Percentiles rank a stretch among this genome's conserved stretches.
These are phyloP conservation scores for Stratiomys singularior DNA, from an alignment of 2,888 invertebrate genomes.

Conservation along the genomic window DNA sequence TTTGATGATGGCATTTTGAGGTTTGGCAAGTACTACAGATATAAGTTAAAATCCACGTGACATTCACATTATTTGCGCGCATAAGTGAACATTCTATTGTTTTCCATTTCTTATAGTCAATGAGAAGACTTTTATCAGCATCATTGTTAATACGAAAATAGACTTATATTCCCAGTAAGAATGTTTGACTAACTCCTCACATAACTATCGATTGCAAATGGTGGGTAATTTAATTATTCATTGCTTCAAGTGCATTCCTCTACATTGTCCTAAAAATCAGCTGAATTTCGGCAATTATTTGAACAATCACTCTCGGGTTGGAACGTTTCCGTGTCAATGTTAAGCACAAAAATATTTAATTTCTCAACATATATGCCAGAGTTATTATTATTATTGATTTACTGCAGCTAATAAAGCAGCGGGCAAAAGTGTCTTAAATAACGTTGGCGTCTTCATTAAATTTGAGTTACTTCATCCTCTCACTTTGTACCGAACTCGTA, in stretches of 20 bases:
- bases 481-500: not conserved
- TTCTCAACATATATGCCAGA: not conserved
- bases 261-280: not conserved
- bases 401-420: not conserved
- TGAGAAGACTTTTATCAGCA: too few relatives aligned
- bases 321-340: constrained; percentile 18
- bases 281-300: not conserved
- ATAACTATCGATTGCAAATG: too few relatives aligned
- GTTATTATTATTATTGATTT: not conserved
- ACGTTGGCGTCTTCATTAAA: not conserved
- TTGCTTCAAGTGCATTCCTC: too few relatives aligned
- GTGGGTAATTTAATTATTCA: too few relatives aligned
- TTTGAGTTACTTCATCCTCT: constrained; percentile 2
- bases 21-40: constrained; percentile 15
- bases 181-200: too few relatives aligned
- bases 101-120: too few relatives aligned
- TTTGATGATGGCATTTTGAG: not conserved
- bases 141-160: too few relatives aligned
- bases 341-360: not conserved
- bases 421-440: not conserved
- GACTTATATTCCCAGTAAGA: too few relatives aligned
- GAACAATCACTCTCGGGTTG: not conserved
- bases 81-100: not conserved
- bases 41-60: not conserved
- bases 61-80: not conserved